Evolutionary conservation across 1,140 invertebrate species (phyloP), one percentile per base, ranked within the genome.

Genomic region (Hyposmocoma kahamanoa): DNA sequence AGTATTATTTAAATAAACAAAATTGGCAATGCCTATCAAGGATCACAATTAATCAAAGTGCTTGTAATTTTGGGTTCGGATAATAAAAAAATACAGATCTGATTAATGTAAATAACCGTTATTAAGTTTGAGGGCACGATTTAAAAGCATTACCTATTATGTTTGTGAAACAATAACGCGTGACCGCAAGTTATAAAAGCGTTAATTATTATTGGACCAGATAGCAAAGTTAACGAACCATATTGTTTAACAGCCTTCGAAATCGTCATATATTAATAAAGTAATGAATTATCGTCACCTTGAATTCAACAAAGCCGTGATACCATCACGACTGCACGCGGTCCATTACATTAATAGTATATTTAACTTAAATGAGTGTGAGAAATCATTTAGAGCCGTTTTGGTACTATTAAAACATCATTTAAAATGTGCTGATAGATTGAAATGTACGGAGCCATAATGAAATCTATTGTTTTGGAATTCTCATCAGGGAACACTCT

Each of bases 181-280:
- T 15, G 32, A 36, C 32, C 8, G 32, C 4, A 15, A n/a, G n/a
- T n/a, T 17, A n/a, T 17, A 17, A 36, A 36, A 26, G 24, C 32
- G 11, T 36, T 17, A 15, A 17, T 17, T 15, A 36, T 36, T 36
- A 36, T 15, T 36, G 3, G 18, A 6, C 9, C 13, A 36, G 15
- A 36, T 15, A 15, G 15, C 15, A 15, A 36, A 36, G 32, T 36
- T 36, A 36, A 36, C 32, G 32, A 36, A 36, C 10, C 32, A 36
- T 36, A 17, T 36, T 36, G 32, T 36, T 36, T 8, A 36, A 17
- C 15, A 17, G 32, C 32, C 32, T 36, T 36, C 32, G 8, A 17
- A 36, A 36, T 13, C 15, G 32, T 6, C 32, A n/a, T 36, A 36
- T 36, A 36, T 36, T 36, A 36, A n/a, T n/a, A n/a, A n/a, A n/a